Evolutionary conservation across 2,797 vertebrate species (phyloP).

Genomic region (Chelmon rostratus): DNA sequence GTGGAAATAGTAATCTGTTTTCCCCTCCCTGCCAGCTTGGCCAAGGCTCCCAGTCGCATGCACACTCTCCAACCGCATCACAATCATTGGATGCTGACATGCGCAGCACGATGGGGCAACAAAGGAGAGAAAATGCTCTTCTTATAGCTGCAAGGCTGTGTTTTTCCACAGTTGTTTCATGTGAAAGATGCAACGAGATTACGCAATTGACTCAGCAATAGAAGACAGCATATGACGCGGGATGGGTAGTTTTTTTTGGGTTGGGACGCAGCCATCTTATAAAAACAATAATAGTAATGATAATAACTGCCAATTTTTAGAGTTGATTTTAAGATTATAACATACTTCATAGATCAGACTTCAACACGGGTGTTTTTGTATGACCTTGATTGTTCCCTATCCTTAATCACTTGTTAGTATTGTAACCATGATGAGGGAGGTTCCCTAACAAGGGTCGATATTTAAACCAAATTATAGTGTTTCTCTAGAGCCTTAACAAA

Average conservation of each 20-base stretch:
- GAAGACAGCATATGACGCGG: neutral
- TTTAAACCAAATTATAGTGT: neutral
- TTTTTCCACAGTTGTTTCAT: conserved; percentile 41
- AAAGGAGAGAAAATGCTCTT: conserved; percentile 22
- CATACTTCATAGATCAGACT: neutral
- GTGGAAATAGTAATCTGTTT: conserved; percentile 76
- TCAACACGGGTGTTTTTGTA: too few species aligned
- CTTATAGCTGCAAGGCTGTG: conserved; percentile 42
- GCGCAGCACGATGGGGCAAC: conserved; percentile 17
- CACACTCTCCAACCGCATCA: conserved; percentile 66
- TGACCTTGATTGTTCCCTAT: too few species aligned
- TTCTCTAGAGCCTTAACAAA: neutral
- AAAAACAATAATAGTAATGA: neutral
- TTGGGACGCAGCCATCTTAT: neutral
- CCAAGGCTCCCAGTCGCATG: conserved; percentile 56
- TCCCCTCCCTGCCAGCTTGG: conserved; percentile 55
- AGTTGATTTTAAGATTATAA: neutral
- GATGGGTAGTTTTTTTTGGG: neutral
- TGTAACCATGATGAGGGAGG: neutral
- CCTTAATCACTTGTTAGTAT: too few species aligned
- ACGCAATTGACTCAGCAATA: conserved; percentile 38
- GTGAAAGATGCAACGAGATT: conserved; percentile 29
- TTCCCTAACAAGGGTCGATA: too few species aligned
- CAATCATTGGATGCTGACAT: conserved; percentile 56
- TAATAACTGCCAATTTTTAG: neutral